Conservation (phyloP, 2,113 vertebrate species). For the Paramormyrops kingsleyae region DNA sequence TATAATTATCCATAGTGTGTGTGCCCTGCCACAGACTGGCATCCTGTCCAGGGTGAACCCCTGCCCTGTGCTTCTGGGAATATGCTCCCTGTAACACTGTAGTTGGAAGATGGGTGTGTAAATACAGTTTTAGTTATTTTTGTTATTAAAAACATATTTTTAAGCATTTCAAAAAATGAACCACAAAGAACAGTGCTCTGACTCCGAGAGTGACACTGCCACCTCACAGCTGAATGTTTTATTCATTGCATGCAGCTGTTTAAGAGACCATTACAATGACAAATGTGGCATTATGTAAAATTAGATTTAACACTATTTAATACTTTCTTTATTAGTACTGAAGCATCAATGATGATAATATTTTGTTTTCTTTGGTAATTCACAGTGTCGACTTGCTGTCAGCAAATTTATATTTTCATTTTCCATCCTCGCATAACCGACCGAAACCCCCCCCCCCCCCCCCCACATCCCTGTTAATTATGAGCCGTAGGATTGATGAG, state of each 20-base stretch:
- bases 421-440: not conserved
- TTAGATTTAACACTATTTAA: not conserved
- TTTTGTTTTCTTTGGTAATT: conserved; percentile 11
- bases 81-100: not conserved
- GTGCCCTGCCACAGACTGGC: not conserved
- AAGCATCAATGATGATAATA: not conserved
- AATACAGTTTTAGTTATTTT: not conserved
- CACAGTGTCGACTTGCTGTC: conserved; percentile 18
- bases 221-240: not conserved
- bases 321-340: not conserved
- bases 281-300: not conserved
- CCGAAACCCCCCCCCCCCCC: not conserved
- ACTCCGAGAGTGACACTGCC: not conserved
- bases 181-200: not conserved
- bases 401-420: conserved; percentile 16
- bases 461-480: conserved; percentile 2
- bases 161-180: not conserved
- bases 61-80: not conserved
- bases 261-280: not conserved
- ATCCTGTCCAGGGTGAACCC: not conserved
- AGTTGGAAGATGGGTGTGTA: not conserved
- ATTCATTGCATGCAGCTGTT: not conserved
- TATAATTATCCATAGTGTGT: not conserved
- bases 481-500: conserved; percentile 33
- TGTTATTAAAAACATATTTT: not conserved